Conservation (phyloP, 2,888 invertebrate species). For the Autographa gamma region DNA sequence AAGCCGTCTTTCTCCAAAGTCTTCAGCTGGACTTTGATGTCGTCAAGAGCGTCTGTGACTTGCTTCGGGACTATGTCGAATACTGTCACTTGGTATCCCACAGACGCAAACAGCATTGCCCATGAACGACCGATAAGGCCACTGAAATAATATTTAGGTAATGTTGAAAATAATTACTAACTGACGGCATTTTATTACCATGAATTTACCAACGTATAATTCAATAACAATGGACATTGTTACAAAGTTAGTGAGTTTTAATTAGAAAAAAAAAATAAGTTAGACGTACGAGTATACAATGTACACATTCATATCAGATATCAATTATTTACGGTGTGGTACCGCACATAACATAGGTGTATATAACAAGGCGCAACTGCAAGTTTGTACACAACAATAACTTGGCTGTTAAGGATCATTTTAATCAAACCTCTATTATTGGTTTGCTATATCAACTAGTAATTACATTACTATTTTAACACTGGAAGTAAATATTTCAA, state of each 20-base stretch:
- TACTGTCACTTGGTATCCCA: slow-evolving; percentile 95
- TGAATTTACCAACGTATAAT: neutral
- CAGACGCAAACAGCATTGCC: slow-evolving; percentile 98
- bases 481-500: neutral
- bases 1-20: slow-evolving; percentile 92
- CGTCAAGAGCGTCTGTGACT: slow-evolving; percentile 92
- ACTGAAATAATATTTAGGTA: slow-evolving; percentile 86
- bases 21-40: slow-evolving; percentile 92
- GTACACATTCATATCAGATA: neutral
- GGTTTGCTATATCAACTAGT: no score
- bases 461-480: no score
- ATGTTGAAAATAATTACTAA: no score
- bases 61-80: slow-evolving; percentile 95
- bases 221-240: neutral
- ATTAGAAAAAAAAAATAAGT: neutral
- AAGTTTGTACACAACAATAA: no score
- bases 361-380: no score
- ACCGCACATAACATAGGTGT: no score
- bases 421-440: no score
- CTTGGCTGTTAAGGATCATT: no score
- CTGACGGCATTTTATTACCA: no score
- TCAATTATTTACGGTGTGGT: neutral
- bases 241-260: neutral
- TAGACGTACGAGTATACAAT: no score
- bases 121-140: slow-evolving; percentile 98